A percentile compares a stretch with the other conserved stretches of the same genome.
phyloP scores from a whole-genome alignment of 1,140 invertebrate species.

The Orchesella cincta region DNA sequence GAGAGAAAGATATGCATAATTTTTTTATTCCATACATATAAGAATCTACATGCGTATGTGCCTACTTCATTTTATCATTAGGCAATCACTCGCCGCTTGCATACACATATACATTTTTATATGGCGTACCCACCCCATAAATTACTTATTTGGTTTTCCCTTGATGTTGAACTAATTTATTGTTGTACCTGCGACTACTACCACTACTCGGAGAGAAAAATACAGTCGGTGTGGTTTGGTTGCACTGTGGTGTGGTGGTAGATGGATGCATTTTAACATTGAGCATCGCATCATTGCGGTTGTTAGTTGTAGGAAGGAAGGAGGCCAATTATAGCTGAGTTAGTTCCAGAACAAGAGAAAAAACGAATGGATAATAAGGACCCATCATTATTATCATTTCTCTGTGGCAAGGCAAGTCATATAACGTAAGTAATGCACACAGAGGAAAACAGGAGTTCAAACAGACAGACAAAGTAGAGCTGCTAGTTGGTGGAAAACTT shows the following conservation, averaged over 20 bases:
- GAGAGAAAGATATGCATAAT: no score
- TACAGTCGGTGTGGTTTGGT: not conserved
- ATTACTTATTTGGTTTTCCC: conserved; percentile 29
- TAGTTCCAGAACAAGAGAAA: not conserved
- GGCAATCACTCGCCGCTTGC: no score
- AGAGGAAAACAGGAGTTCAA: not conserved
- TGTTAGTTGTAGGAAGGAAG: not conserved
- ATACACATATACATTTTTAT: conserved; percentile 15
- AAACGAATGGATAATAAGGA: not conserved
- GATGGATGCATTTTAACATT: not conserved
- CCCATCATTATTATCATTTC: not conserved
- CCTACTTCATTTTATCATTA: no score
- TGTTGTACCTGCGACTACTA: conserved; percentile 9
- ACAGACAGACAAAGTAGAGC: no score
- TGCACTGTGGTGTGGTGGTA: not conserved
- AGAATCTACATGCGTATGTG: no score
- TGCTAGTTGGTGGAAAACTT: not conserved
- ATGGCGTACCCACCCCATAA: conserved; percentile 10
- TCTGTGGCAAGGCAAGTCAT: not conserved
- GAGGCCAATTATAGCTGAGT: not conserved
- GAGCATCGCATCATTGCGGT: not conserved
- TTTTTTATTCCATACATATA: no score
- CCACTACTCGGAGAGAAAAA: not conserved
- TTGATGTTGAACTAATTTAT: conserved; percentile 24
- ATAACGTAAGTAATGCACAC: not conserved